These are phyloP conservation scores for Eulemur mongoz DNA, from an alignment of 2,797 vertebrate genomes.

Conservation along the genomic window DNA sequence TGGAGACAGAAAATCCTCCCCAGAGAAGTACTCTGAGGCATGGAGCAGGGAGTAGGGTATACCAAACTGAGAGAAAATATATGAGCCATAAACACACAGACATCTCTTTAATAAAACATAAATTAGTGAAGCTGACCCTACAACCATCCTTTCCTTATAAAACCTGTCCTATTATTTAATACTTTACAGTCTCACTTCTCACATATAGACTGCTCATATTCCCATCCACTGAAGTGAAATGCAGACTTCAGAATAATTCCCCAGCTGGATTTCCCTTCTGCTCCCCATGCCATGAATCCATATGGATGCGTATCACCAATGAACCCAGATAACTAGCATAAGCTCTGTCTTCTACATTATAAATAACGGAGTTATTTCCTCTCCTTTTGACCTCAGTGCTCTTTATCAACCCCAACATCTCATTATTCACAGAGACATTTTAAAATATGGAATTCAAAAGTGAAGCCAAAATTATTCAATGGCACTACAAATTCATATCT, in stretches of 20 bases:
- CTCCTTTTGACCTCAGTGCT: neutral
- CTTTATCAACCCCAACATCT: neutral
- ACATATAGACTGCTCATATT: neutral
- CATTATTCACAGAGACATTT: conserved; percentile 18
- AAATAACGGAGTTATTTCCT: neutral
- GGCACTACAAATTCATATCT: neutral
- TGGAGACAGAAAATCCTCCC: neutral
- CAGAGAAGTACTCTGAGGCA: neutral
- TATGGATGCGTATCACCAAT: neutral
- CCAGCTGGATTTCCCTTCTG: neutral
- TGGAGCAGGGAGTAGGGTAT: no score
- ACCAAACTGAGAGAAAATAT: neutral
- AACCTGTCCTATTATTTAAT: neutral
- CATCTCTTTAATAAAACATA: neutral
- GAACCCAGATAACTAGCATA: neutral
- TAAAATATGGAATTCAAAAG: conserved; percentile 19
- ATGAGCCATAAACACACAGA: neutral
- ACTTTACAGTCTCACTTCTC: neutral
- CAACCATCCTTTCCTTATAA: neutral
- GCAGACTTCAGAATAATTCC: neutral
- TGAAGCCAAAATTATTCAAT: conserved; percentile 12
- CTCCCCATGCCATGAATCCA: neutral
- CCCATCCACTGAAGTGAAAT: neutral
- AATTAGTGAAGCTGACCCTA: neutral
- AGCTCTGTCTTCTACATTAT: neutral